Conservation (phyloP, 2,113 vertebrate genomes). For the Polyodon spathula region DNA sequence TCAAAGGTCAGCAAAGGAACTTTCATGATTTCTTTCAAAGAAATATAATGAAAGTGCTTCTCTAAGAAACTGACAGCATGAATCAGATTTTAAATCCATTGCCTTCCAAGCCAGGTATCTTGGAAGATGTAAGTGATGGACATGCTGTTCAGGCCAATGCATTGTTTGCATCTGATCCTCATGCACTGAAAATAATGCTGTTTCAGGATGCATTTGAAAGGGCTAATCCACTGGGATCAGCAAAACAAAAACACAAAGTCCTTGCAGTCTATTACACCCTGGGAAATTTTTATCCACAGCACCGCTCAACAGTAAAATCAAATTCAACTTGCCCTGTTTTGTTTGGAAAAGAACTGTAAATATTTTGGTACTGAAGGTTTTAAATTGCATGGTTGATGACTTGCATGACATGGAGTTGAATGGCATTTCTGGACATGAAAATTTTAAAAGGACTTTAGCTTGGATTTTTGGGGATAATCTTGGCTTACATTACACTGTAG, state of each 20-base stretch:
- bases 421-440: constrained; percentile 13
- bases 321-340: constrained; percentile 17
- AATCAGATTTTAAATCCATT: too few relatives aligned
- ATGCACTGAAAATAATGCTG: constrained; percentile 2
- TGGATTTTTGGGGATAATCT: constrained; percentile 23
- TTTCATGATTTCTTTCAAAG: too few relatives aligned
- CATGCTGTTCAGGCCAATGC: too few relatives aligned
- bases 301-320: constrained; percentile 15
- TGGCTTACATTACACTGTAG: constrained; percentile 22
- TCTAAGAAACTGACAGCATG: too few relatives aligned
- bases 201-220: constrained; percentile 21
- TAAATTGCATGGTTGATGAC: constrained; percentile 11
- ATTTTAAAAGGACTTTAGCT: constrained; percentile 13
- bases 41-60: too few relatives aligned
- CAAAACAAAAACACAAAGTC: constrained; percentile 19
- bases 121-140: too few relatives aligned
- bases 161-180: too few relatives aligned
- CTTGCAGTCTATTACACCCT: constrained; percentile 17
- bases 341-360: constrained; percentile 16
- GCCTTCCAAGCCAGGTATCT: too few relatives aligned
- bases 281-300: constrained; percentile 12
- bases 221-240: constrained; percentile 20
- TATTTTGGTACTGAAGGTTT: constrained; percentile 10
- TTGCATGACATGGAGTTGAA: constrained; percentile 17
- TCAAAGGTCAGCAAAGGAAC: too few relatives aligned